Evolutionary conservation across 2,888 invertebrate species (phyloP).

Genomic region (Nebria brevicollis): DNA sequence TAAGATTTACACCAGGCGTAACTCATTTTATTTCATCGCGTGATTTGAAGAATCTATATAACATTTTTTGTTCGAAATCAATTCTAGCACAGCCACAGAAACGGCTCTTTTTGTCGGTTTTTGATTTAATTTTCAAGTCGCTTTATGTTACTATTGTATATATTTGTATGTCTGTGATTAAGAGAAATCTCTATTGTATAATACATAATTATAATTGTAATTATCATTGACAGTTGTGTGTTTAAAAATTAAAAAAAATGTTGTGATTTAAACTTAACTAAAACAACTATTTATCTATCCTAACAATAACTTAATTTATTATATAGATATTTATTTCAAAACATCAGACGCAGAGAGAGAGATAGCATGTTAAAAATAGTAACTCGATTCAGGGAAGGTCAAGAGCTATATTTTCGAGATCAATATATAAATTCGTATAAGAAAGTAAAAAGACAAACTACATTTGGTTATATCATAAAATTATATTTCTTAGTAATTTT

Average conservation of each 20-base stretch:
- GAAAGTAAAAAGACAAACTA: neutral
- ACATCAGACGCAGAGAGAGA: no score
- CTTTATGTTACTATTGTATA: constrained; percentile 42
- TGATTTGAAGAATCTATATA: neutral
- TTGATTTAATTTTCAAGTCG: constrained; percentile 26
- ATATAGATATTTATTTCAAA: neutral
- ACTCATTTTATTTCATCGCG: no score
- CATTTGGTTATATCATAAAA: neutral
- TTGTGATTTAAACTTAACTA: constrained; percentile 30
- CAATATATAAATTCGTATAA: no score
- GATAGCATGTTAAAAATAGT: no score
- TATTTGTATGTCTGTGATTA: constrained; percentile 47
- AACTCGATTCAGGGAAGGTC: neutral
- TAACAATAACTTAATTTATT: neutral
- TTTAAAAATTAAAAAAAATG: constrained; percentile 44
- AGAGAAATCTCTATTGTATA: constrained; percentile 44
- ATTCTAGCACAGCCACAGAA: constrained; percentile 14
- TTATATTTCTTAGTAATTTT: neutral
- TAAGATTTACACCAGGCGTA: constrained; percentile 17
- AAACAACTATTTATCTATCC: neutral
- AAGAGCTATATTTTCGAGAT: no score
- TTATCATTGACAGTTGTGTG: constrained; percentile 46
- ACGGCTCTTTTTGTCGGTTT: constrained; percentile 19
- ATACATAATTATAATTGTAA: constrained; percentile 46
- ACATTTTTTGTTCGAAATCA: neutral